Percentiles rank a stretch among this genome's conserved stretches.
These are phyloP conservation scores for Python bivittatus DNA, from an alignment of 2,113 vertebrate genomes.

Conservation along the genomic window DNA sequence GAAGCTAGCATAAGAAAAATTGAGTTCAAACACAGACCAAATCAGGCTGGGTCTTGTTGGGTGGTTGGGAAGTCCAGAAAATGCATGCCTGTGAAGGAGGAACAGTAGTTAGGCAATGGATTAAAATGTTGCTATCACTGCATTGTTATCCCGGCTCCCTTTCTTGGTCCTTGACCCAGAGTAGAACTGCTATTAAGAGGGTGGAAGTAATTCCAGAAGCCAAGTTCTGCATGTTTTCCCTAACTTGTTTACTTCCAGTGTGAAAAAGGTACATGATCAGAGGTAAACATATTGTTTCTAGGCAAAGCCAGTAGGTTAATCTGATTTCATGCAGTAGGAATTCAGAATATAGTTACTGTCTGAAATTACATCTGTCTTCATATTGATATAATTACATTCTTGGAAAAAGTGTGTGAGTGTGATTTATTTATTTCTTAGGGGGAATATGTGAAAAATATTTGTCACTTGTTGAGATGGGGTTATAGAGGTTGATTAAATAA, in stretches of 20 bases:
- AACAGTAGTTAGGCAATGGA: neutral
- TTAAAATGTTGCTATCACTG: neutral
- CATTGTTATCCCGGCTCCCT: no score
- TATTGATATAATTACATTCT: neutral
- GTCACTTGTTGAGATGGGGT: neutral
- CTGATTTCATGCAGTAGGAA: neutral
- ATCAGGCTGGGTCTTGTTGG: neutral
- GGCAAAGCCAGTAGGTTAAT: conserved; percentile 3
- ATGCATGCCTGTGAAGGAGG: neutral
- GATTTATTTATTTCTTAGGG: neutral
- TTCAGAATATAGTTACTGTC: neutral
- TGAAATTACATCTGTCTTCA: neutral
- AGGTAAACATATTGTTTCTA: neutral
- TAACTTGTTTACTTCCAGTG: neutral
- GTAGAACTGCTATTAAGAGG: neutral
- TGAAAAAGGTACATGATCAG: neutral
- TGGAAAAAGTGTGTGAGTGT: neutral
- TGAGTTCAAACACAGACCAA: neutral
- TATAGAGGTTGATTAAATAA: neutral
- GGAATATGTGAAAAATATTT: neutral
- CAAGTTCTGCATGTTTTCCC: neutral
- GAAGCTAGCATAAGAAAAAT: neutral
- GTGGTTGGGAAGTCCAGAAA: neutral
- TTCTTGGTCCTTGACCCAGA: neutral
- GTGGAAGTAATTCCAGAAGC: no score